Evolutionary conservation across 2,888 invertebrate genomes (phyloP), one percentile per base, ranked within the genome.

Genomic region (Orchesella flavescens): DNA sequence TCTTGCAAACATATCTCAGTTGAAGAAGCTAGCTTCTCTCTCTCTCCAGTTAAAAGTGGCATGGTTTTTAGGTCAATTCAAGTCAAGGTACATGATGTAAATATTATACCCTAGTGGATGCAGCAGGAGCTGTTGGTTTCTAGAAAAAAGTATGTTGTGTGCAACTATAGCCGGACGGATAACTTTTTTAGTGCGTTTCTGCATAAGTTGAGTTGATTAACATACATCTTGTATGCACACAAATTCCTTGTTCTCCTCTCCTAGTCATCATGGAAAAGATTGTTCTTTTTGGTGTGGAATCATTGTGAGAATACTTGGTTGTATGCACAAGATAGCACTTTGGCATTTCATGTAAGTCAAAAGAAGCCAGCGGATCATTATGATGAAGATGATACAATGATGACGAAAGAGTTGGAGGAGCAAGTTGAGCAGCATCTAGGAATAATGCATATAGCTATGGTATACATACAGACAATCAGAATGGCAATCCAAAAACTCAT

Each of bases 331-430:
- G 49, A 49, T 49, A 49, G n/a, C 49, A 49, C n/a, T 2, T 12
- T 49, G 15, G 12, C 49, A 7, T 12, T 10, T 3, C n/a, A 49
- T 59, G 5, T 59, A 59, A n/a, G n/a, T n/a, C n/a, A 12, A 59
- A 17, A 59, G 9, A 53, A 53, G 53, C 2, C 53, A n/a, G 53
- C 49, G 3, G 49, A n/a, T 49, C 12, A 49, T n/a, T n/a, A n/a
- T 69, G 12, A 43, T 59, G 53, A 55, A 17, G 57, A 63, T 15
- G 46, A 19, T 24, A 57, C 17, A 24, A 71, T 24, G 69, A 69
- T 81, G 74, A 69, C 81, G 74, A 74, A 81, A 74, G 12, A 74
- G 53, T 71, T 19, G 55, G 65, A 75, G 72, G 19, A 79, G 68
- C 63, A 15, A 59, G 74, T 74, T 81, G 24, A 72, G 66, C 55